These are phyloP conservation scores for Drosophila pectinifera DNA, from an alignment of 1,140 invertebrate genomes.

Conservation along the genomic window DNA sequence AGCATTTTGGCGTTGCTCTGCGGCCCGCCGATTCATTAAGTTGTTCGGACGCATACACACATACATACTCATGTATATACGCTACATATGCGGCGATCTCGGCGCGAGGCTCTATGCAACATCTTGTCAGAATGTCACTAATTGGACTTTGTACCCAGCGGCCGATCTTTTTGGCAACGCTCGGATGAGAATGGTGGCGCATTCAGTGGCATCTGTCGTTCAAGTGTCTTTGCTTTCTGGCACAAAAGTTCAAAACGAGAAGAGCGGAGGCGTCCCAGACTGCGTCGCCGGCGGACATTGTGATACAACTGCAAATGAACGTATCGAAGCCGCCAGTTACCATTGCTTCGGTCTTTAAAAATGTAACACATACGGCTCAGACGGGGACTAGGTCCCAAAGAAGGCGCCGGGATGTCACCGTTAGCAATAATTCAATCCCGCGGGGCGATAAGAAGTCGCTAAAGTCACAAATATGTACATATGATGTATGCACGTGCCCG, in stretches of 20 bases:
- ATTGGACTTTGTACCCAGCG: conserved; percentile 70
- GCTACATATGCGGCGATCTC: conserved; percentile 16
- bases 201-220: conserved; percentile 64
- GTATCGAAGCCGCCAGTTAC: background rate
- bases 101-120: conserved; percentile 44
- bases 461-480: no score
- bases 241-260: conserved; percentile 72
- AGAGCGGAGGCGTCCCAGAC: conserved; percentile 49
- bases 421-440: background rate
- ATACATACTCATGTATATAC: conserved; percentile 1
- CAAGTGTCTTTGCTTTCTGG: conserved; percentile 65
- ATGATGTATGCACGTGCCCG: conserved; percentile 35
- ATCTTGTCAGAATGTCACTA: conserved; percentile 75
- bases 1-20: conserved; percentile 44
- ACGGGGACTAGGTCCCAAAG: background rate
- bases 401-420: background rate
- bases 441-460: background rate
- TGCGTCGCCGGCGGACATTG: conserved; percentile 12
- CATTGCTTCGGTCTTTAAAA: background rate
- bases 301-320: conserved; percentile 4
- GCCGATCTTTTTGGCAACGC: conserved; percentile 63
- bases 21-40: conserved; percentile 41
- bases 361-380: background rate
- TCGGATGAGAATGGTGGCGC: conserved; percentile 38
- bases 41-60: conserved; percentile 12